These are phyloP conservation scores for Heliothis virescens DNA, from an alignment of 1,140 invertebrate species.

Conservation along the genomic window DNA sequence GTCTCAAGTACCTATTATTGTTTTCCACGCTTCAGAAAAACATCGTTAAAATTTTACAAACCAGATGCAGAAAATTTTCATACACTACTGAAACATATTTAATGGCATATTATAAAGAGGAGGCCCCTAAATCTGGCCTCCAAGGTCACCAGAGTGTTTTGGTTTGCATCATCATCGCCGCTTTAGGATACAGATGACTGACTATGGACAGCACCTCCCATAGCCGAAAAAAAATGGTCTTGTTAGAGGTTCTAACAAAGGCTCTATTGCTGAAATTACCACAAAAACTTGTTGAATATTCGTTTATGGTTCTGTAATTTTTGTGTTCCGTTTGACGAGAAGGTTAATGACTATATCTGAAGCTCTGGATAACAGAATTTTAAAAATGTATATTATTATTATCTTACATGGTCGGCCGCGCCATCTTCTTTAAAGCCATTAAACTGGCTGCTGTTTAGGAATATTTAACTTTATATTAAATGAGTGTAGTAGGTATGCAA, in stretches of 20 bases:
- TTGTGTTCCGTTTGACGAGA: constrained; percentile 1
- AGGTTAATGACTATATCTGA: background rate
- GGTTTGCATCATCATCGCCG: constrained; percentile 68
- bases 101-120: constrained; percentile 48
- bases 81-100: constrained; percentile 26
- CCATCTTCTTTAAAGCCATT: background rate
- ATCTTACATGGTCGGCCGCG: constrained; percentile 9
- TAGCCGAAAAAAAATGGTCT: constrained; percentile 18
- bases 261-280: background rate
- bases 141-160: constrained; percentile 68
- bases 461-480: background rate
- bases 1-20: background rate
- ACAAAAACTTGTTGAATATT: constrained; percentile 11
- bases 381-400: constrained; percentile 24
- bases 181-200: constrained; percentile 63
- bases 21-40: background rate
- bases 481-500: no score
- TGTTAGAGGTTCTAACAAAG: background rate
- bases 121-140: constrained; percentile 54
- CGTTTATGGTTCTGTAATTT: background rate
- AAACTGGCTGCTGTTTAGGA: background rate
- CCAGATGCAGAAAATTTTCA: constrained; percentile 26
- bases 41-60: constrained; percentile 31
- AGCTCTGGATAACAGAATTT: background rate
- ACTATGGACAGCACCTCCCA: constrained; percentile 43